phyloP scores from a whole-genome alignment of 2,888 invertebrate genomes.

The Cryptocephalus moraei region DNA sequence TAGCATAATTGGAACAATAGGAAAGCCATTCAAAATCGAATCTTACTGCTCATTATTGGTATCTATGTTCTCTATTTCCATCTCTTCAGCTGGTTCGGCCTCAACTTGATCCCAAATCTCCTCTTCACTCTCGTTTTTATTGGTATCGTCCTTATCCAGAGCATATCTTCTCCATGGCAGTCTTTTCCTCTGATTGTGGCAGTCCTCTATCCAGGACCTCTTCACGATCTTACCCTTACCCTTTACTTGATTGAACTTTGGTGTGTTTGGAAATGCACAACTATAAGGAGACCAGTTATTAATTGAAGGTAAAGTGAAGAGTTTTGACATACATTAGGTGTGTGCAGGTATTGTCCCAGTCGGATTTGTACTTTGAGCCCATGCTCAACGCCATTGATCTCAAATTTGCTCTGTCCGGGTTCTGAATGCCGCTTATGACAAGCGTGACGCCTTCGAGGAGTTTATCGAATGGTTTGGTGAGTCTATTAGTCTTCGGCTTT shows the following conservation, averaged over 20 bases:
- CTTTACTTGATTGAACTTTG: constrained; percentile 68
- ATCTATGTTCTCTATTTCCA: constrained; percentile 8
- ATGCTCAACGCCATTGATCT: constrained; percentile 58
- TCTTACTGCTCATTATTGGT: constrained; percentile 16
- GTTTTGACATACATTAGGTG: constrained; percentile 66
- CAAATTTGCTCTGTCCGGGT: constrained; percentile 63
- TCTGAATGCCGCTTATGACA: constrained; percentile 80
- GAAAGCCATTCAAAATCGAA: not conserved
- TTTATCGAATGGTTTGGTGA: constrained; percentile 43
- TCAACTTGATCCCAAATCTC: constrained; percentile 38
- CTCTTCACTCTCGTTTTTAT: constrained; percentile 42
- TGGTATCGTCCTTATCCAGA: constrained; percentile 40
- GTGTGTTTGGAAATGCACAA: constrained; percentile 83
- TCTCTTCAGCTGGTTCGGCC: constrained; percentile 13
- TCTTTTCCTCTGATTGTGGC: constrained; percentile 47
- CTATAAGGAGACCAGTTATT: constrained; percentile 46
- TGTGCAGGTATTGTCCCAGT: constrained; percentile 68
- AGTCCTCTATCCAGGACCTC: constrained; percentile 66
- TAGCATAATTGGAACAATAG: constrained; percentile 1
- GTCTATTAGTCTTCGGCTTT: constrained; percentile 5
- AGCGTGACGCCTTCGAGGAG: constrained; percentile 59
- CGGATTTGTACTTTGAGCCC: constrained; percentile 68
- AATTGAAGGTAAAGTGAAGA: constrained; percentile 14
- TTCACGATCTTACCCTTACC: constrained; percentile 55
- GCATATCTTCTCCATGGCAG: constrained; percentile 53